Evolutionary conservation across 1,140 invertebrate species (phyloP), one percentile per base, ranked within the genome.

Genomic region (Sinella curviseta): DNA sequence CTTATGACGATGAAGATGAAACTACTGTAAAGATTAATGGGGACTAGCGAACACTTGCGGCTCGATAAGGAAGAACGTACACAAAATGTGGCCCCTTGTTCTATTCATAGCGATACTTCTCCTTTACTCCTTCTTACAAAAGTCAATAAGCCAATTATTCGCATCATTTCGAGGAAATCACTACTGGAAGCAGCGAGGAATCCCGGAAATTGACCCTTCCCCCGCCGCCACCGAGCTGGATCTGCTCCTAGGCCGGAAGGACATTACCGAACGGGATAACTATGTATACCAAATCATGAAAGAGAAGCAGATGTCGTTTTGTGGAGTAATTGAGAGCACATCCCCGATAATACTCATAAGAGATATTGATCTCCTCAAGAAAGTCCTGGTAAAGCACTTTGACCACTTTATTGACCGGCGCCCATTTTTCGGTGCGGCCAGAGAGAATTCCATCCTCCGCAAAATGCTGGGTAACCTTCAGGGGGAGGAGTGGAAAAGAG

Each of bases 341-440:
- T 86, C 85, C 28, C 89, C 89, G 0, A 83, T 86, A 1, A 70
- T 90, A 1, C 85, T 90, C 17, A 28, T 90, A 0, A 85, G 86
- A 8, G 89, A 90, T 83, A 87, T 87, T 0, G 86, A 89, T 8
- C 80, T 90, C 0, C 86, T 90, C 24, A 88, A 87, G 77, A 81
- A 78, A 28, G 83, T 90, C 3, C 86, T 86, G 74, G 84, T 89
- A 0, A 89, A 89, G 82, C 88, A 90, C 79, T 90, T 90, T 70
- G 73, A 84, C 0, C 84, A 84, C 78, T 90, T 90, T 79, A 78
- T 83, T 14, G 88, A 90, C 79, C 85, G 89, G 26, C 87, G 87
- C 1, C 86, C n/a, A 8, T 70, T 70, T 24, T 70, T 70, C n/a
- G 65, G 65, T 3, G 65, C 65, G 3, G 65, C 65, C 1, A 30